These are phyloP conservation scores for Polyommatus icarus DNA, from an alignment of 2,888 invertebrate genomes.

Conservation along the genomic window DNA sequence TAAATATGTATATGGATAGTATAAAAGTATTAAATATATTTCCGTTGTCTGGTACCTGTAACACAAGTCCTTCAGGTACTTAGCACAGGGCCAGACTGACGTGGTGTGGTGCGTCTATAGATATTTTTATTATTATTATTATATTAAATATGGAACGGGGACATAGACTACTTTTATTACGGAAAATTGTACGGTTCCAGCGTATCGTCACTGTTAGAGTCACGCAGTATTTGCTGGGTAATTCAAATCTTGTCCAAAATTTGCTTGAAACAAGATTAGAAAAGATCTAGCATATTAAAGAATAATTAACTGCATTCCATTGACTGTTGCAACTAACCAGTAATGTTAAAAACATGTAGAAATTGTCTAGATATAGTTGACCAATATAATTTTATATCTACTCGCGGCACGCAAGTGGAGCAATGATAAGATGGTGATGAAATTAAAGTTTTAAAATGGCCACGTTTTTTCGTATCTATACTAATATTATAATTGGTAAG, in stretches of 20 bases:
- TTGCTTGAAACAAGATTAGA: background rate
- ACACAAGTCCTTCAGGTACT: too few species aligned
- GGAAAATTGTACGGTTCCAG: too few species aligned
- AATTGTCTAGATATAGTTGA: background rate
- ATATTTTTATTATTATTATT: too few species aligned
- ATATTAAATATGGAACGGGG: too few species aligned
- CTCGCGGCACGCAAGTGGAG: background rate
- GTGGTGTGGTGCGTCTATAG: too few species aligned
- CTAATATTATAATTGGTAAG: too few species aligned
- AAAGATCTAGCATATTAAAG: background rate
- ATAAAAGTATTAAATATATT: too few species aligned
- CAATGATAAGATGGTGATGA: background rate
- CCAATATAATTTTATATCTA: slow-evolving; percentile 9
- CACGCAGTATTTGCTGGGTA: background rate
- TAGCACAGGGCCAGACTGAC: too few species aligned
- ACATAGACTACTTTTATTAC: too few species aligned
- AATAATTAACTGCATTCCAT: slow-evolving; percentile 3
- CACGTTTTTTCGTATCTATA: background rate
- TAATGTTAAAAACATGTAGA: slow-evolving; percentile 6
- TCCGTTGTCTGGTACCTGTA: too few species aligned
- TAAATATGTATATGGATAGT: too few species aligned
- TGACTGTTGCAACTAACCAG: background rate
- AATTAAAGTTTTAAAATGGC: background rate
- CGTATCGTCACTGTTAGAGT: background rate
- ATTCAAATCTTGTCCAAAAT: background rate